Evolutionary conservation across 2,113 vertebrate species (phyloP), one percentile per base, ranked within the genome.

Genomic region (Odocoileus hemionus): DNA sequence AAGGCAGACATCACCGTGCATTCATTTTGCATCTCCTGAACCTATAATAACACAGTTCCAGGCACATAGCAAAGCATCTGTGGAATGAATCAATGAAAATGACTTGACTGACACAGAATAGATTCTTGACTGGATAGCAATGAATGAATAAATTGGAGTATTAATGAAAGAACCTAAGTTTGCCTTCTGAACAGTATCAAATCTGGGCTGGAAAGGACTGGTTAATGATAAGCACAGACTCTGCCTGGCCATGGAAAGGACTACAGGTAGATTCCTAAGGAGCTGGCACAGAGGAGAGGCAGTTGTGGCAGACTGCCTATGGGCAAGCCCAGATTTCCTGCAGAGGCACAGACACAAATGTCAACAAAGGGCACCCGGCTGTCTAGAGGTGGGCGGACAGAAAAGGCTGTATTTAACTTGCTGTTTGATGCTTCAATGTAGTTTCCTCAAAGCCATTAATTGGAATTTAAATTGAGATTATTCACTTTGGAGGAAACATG

Each of bases 291-390:
- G 58, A 58, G 30, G 54, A 58, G 1, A 25, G 52, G 58, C 50
- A 23, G 50, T 10, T 74, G 90, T 87, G 90, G 93, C 80, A 15
- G n/a, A 43, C 91, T 80, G 84, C 80, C 25, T 2, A 43, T 3
- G 54, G 94, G 58, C 4, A 12, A 91, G 95, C 88, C 80, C 76
- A 33, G 61, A 70, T 92, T 92, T 95, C 93, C 96, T 55, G 64
- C 80, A 90, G 28, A 90, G 85, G 45, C 61, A 7, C 4, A 74
- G 79, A 92, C 91, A 92, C 64, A 36, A 88, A 82, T 33, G 64
- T 90, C 61, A 74, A 9, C 82, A 64, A 74, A 17, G 33, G 9
- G 45, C 58, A 28, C 74, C 82, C 64, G 5, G 39, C 89, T 80
- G 6, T 58, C 92, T 13, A 25, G 55, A 39, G n/a, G n/a, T 74